phyloP scores from a whole-genome alignment of 2,888 invertebrate genomes.

The Protodeltote pygarga region DNA sequence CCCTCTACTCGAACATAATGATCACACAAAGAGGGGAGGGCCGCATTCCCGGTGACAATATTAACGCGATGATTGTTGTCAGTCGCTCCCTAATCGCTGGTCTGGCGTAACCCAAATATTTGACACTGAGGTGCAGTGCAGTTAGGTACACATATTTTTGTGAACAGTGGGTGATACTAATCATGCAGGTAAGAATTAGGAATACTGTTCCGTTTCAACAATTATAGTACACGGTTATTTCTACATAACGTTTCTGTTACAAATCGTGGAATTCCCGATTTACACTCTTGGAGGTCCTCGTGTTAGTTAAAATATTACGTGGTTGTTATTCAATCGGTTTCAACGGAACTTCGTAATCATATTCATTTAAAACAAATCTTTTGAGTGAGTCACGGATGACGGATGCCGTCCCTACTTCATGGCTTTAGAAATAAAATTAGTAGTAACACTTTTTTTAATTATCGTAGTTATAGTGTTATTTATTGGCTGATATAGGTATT shows the following conservation, averaged over 20 bases:
- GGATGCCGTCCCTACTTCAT: constrained; percentile 5
- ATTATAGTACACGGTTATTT: neutral
- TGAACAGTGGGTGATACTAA: constrained; percentile 18
- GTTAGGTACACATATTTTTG: constrained; percentile 15
- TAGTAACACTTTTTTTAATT: no score
- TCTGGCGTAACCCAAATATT: constrained; percentile 61
- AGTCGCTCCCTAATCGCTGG: constrained; percentile 69
- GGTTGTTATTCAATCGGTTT: constrained; percentile 40
- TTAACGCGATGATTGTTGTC: constrained; percentile 73
- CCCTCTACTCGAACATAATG: constrained; percentile 73
- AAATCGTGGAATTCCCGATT: constrained; percentile 23
- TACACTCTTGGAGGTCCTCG: constrained; percentile 10
- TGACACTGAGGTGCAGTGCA: constrained; percentile 29
- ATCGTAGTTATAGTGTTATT: no score
- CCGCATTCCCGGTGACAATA: constrained; percentile 66
- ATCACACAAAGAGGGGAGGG: constrained; percentile 72
- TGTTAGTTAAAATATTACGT: constrained; percentile 33
- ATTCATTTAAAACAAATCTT: constrained; percentile 23
- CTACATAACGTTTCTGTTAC: neutral
- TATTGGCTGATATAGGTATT: no score
- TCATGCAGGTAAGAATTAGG: constrained; percentile 52
- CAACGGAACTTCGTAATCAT: constrained; percentile 40
- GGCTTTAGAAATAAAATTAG: constrained; percentile 6
- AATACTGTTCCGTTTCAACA: neutral
- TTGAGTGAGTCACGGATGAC: constrained; percentile 30